These are phyloP conservation scores for Halisarca cf. caerulea DNA, from an alignment of 37 sponge, comb jelly and placozoan genomes.

Conservation along the genomic window DNA sequence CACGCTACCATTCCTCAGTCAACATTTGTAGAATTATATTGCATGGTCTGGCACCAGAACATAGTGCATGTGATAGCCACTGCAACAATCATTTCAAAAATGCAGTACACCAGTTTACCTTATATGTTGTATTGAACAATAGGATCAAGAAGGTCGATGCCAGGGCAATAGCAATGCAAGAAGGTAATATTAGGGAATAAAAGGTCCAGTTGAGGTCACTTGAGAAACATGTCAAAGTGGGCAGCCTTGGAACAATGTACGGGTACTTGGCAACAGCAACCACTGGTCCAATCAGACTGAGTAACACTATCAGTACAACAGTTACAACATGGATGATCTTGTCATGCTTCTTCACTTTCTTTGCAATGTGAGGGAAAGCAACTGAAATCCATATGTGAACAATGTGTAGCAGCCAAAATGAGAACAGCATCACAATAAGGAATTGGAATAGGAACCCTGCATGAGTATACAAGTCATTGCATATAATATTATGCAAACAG, in stretches of 20 bases:
- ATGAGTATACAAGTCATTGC: too few relatives aligned
- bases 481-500: too few relatives aligned
- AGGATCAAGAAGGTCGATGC: neutral
- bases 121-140: neutral
- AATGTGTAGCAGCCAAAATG: neutral
- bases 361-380: neutral
- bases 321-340: neutral
- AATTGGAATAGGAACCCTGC: neutral
- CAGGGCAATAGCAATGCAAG: neutral
- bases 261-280: neutral
- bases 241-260: neutral
- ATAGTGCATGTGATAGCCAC: too few relatives aligned
- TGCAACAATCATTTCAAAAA: too few relatives aligned
- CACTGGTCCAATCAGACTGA: conserved; percentile 20
- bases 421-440: neutral
- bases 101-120: neutral
- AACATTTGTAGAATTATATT: too few relatives aligned
- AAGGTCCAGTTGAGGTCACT: neutral
- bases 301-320: neutral
- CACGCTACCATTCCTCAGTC: too few relatives aligned
- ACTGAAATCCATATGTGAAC: conserved; percentile 16
- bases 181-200: neutral
- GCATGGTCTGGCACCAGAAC: too few relatives aligned
- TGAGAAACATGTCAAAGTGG: neutral
- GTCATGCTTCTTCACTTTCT: neutral